These are phyloP conservation scores for Pithys albifrons DNA, from an alignment of 2,113 vertebrate genomes.

Conservation along the genomic window DNA sequence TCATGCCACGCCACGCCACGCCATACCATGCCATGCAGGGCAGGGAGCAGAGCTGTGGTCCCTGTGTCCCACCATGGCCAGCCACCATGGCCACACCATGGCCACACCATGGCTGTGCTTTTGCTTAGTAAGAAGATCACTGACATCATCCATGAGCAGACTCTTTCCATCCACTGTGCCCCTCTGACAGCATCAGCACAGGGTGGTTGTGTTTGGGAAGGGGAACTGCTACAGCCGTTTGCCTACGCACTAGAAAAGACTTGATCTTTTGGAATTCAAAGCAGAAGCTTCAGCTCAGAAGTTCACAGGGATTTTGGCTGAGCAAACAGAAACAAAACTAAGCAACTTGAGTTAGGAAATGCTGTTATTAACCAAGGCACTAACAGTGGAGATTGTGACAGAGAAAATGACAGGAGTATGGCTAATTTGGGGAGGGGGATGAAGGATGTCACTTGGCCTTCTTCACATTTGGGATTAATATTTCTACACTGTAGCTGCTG, in stretches of 20 bases:
- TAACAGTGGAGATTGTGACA: background rate
- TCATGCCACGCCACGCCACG: accelerated
- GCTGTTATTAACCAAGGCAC: background rate
- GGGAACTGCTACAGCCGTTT: background rate
- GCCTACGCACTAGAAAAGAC: background rate
- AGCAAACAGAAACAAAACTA: background rate
- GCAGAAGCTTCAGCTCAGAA: background rate
- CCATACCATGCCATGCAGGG: accelerated
- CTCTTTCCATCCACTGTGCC: background rate
- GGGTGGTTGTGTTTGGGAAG: accelerated
- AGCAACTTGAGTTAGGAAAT: accelerated
- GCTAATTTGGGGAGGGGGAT: background rate
- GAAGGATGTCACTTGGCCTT: background rate
- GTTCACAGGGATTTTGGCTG: background rate
- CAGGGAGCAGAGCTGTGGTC: background rate
- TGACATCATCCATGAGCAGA: background rate
- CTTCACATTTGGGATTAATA: background rate
- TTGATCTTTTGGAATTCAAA: accelerated
- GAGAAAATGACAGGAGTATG: background rate
- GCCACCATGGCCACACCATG: no score
- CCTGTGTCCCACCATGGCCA: background rate
- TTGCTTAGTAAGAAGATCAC: background rate
- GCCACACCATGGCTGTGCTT: background rate
- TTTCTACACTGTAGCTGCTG: background rate
- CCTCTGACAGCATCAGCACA: background rate